phyloP scores from a whole-genome alignment of 2,888 invertebrate genomes.

The Drosophila gaucha region DNA sequence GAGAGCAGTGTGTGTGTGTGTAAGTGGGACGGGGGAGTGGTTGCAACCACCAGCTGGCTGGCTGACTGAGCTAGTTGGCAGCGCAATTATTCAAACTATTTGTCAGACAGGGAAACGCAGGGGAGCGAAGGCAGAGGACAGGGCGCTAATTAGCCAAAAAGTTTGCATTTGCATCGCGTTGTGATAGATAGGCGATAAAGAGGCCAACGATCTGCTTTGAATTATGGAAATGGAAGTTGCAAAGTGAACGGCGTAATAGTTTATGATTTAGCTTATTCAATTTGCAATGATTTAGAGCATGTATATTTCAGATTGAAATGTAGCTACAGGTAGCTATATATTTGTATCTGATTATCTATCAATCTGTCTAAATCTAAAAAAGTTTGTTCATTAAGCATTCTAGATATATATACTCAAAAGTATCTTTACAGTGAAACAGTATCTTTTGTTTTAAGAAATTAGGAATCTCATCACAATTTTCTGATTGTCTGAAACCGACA shows the following conservation, averaged over 20 bases:
- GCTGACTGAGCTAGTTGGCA: constrained; percentile 48
- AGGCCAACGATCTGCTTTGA: constrained; percentile 6
- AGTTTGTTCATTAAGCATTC: too few species aligned
- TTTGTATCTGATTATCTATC: too few species aligned
- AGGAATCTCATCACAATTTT: too few species aligned
- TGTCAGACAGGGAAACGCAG: constrained; percentile 49
- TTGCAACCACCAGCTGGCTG: constrained; percentile 10
- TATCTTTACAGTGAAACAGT: too few species aligned
- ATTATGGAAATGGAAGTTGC: not conserved
- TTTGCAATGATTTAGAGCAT: not conserved
- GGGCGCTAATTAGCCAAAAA: constrained; percentile 67
- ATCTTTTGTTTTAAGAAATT: too few species aligned
- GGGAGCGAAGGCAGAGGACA: constrained; percentile 23
- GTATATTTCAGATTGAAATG: not conserved
- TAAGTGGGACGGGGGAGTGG: too few species aligned
- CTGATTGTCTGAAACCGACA: too few species aligned
- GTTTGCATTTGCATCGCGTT: constrained; percentile 37
- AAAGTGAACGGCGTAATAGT: not conserved
- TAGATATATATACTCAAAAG: too few species aligned
- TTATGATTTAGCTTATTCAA: not conserved
- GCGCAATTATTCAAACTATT: constrained; percentile 78
- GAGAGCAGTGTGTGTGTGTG: not conserved
- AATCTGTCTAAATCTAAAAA: too few species aligned
- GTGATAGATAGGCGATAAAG: constrained; percentile 37
- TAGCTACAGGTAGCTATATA: not conserved